phyloP scores from a whole-genome alignment of 2,888 invertebrate species.

The Eurytoma californica region DNA sequence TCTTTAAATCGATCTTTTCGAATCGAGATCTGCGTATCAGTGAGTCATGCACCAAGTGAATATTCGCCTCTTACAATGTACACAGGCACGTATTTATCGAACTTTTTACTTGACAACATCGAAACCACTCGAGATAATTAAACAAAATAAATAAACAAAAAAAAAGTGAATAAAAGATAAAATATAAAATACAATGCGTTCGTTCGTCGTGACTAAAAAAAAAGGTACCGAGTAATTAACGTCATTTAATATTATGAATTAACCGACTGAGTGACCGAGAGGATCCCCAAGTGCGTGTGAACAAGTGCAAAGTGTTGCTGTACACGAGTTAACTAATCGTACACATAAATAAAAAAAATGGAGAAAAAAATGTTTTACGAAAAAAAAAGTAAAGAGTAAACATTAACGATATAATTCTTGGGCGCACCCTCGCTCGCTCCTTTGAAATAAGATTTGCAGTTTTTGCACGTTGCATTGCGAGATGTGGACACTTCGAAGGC shows the following conservation, averaged over 20 bases:
- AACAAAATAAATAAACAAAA: slow-evolving; percentile 15
- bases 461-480: slow-evolving; percentile 45
- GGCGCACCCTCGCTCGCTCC: neutral
- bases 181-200: slow-evolving; percentile 38
- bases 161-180: slow-evolving; percentile 6
- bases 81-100: neutral
- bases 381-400: slow-evolving; percentile 11
- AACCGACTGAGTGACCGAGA: slow-evolving; percentile 33
- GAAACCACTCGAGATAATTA: slow-evolving; percentile 10
- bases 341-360: slow-evolving; percentile 37
- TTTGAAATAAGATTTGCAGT: slow-evolving; percentile 32
- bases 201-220: slow-evolving; percentile 48
- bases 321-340: slow-evolving; percentile 45
- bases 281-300: slow-evolving; percentile 15
- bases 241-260: slow-evolving; percentile 50
- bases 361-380: slow-evolving; percentile 33
- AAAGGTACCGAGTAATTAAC: slow-evolving; percentile 44
- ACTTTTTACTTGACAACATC: slow-evolving; percentile 56
- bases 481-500: neutral
- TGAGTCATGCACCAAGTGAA: slow-evolving; percentile 1
- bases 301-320: slow-evolving; percentile 32
- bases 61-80: slow-evolving; percentile 18
- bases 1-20: slow-evolving; percentile 1
- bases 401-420: slow-evolving; percentile 12
- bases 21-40: slow-evolving; percentile 19